These are phyloP conservation scores for rabbit (Oryctolagus cuniculus) DNA, from an alignment of 2,113 vertebrate genomes.

Conservation along the genomic window mOryCun1.1 NC_091434.1:79781501-79782000, in stretches of 20 bases:
- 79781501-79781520: constrained; percentile 66
- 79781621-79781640: constrained; percentile 59
- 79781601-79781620: constrained; percentile 57
- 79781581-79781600: constrained; percentile 58
- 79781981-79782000: constrained; percentile 8
- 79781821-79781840: constrained; percentile 49
- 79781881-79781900: constrained; percentile 13
- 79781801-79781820: constrained; percentile 37
- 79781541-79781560: constrained; percentile 45
- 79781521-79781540: constrained; percentile 72
- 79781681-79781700: constrained; percentile 40
- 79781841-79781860: constrained; percentile 22
- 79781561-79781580: constrained; percentile 68
- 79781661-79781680: constrained; percentile 72
- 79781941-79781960: not conserved
- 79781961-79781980: constrained; percentile 14
- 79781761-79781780: constrained; percentile 27
- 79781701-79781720: constrained; percentile 37
- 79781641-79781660: constrained; percentile 61
- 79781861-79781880: constrained; percentile 52
- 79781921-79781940: constrained; percentile 37
- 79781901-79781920: constrained; percentile 45
- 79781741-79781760: constrained; percentile 60
- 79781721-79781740: constrained; percentile 59
- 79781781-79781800: constrained; percentile 40